Evolutionary conservation across 2,888 invertebrate genomes (phyloP).

Genomic region (Pristionchus japonicus): DNA sequence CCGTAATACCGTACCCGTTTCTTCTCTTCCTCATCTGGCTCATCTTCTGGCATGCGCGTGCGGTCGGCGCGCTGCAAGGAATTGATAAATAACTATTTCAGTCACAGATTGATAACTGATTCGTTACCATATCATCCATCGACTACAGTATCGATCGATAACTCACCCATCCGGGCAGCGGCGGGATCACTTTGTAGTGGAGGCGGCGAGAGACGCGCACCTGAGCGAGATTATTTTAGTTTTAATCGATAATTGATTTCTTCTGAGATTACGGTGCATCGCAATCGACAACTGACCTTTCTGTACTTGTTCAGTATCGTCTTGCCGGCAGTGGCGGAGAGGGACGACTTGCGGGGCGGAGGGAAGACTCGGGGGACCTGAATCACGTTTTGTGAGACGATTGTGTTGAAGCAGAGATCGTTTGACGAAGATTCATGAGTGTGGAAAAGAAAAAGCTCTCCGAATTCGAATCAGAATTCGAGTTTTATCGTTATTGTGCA

Average conservation of each 20-base stretch:
- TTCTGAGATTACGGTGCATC: not conserved
- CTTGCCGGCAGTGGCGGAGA: not conserved
- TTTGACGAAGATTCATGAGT: no score
- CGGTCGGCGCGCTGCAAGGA: not conserved
- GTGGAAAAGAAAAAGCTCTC: no score
- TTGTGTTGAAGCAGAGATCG: no score
- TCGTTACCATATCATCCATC: not conserved
- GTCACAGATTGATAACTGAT: not conserved
- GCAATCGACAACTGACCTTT: not conserved
- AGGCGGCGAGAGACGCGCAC: not conserved
- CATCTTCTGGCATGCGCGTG: not conserved
- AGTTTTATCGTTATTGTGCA: no score
- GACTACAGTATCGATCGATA: not conserved
- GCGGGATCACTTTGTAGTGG: not conserved
- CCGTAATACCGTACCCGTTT: not conserved
- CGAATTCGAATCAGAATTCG: not conserved
- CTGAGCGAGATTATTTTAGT: no score
- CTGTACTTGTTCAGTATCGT: not conserved
- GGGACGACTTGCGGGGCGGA: not conserved
- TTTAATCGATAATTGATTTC: not conserved
- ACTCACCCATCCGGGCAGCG: constrained; percentile 20
- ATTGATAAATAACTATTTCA: not conserved
- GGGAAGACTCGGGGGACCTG: no score
- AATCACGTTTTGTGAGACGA: no score
- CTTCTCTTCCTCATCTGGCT: not conserved